Percentiles rank a stretch among this genome's conserved stretches.
Evolutionary conservation across 2,888 invertebrate genomes (phyloP).

Genomic region (Sceliomorpha sp.): DNA sequence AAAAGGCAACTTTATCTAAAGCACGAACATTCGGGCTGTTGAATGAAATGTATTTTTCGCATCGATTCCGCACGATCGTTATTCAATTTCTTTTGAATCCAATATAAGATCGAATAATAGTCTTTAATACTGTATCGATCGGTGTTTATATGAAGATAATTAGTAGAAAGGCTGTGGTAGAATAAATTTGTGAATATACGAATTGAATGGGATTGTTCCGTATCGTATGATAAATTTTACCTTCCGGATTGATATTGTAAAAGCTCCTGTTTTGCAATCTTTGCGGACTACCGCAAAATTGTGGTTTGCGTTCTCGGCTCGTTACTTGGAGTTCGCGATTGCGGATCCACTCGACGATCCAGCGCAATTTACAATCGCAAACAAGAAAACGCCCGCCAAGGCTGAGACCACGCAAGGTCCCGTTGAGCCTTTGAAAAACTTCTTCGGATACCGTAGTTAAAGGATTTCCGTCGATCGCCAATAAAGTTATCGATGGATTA

Average conservation of each 20-base stretch:
- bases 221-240: conserved; percentile 66
- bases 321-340: conserved; percentile 94
- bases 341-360: conserved; percentile 95
- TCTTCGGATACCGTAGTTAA: conserved; percentile 90
- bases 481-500: conserved; percentile 90
- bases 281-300: conserved; percentile 93
- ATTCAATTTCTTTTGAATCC: too few relatives aligned
- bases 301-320: conserved; percentile 94
- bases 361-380: conserved; percentile 92
- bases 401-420: conserved; percentile 91
- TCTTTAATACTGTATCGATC: too few relatives aligned
- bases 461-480: conserved; percentile 95
- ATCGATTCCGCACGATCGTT: too few relatives aligned
- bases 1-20: too few relatives aligned
- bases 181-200: not conserved
- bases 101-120: too few relatives aligned
- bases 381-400: conserved; percentile 93
- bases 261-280: conserved; percentile 91
- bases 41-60: not conserved
- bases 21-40: too few relatives aligned
- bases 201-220: too few relatives aligned
- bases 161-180: too few relatives aligned
- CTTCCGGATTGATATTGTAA: conserved; percentile 92
- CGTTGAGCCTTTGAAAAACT: conserved; percentile 89
- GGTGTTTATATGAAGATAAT: too few relatives aligned